phyloP scores from a whole-genome alignment of 2,888 invertebrate genomes.

The Drosophila kambysellisi region DNA sequence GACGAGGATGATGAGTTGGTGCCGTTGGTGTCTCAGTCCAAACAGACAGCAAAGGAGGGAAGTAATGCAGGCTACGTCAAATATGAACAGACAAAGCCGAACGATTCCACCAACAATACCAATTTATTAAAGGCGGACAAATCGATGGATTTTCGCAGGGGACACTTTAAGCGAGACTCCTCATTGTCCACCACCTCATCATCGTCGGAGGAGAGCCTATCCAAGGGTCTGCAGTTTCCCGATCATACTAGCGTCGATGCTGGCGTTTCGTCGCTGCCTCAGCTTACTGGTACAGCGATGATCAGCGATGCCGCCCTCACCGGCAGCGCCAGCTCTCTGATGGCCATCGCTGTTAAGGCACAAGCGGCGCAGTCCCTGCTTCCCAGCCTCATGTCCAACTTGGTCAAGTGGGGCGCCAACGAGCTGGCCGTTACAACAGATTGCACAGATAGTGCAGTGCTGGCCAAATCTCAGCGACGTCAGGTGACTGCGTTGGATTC shows the following conservation, averaged over 20 bases:
- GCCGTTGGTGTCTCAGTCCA: slow-evolving; percentile 47
- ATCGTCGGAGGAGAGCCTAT: slow-evolving; percentile 84
- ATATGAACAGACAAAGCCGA: background rate
- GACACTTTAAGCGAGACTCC: slow-evolving; percentile 84
- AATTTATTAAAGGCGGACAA: slow-evolving; percentile 10
- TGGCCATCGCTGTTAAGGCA: slow-evolving; percentile 55
- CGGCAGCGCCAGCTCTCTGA: slow-evolving; percentile 32
- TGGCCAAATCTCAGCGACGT: slow-evolving; percentile 45
- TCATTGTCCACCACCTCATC: slow-evolving; percentile 83
- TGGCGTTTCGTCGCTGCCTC: slow-evolving; percentile 45
- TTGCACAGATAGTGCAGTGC: slow-evolving; percentile 19
- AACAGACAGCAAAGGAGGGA: slow-evolving; percentile 3
- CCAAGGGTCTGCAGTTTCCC: slow-evolving; percentile 84
- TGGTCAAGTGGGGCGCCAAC: slow-evolving; percentile 75
- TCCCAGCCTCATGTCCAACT: slow-evolving; percentile 77
- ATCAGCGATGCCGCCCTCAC: slow-evolving; percentile 4
- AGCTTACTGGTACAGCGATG: slow-evolving; percentile 35
- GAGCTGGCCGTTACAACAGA: background rate
- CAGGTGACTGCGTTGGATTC: slow-evolving; percentile 77
- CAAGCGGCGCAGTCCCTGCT: slow-evolving; percentile 75
- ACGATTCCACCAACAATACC: slow-evolving; percentile 14
- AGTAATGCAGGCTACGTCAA: background rate
- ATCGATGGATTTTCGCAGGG: slow-evolving; percentile 80
- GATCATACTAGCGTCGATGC: slow-evolving; percentile 78
- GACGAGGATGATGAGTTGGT: slow-evolving; percentile 80